Conservation (phyloP, 2,888 invertebrate species). For the Darwinula stevensoni region DNA sequence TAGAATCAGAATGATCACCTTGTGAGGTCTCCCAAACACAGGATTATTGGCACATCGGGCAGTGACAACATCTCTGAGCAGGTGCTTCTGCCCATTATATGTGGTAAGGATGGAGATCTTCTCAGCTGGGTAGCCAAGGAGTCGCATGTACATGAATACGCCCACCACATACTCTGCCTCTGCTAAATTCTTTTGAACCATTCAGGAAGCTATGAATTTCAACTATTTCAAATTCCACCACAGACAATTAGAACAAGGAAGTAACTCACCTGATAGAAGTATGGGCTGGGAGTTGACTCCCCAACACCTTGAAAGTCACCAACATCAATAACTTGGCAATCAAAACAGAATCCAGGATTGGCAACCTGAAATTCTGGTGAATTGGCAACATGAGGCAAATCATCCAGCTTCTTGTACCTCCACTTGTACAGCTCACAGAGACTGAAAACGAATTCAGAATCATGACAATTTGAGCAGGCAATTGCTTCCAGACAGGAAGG, state of each 20-base stretch:
- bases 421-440: slow-evolving; percentile 83
- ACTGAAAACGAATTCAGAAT: slow-evolving; percentile 18
- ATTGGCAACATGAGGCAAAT: slow-evolving; percentile 57
- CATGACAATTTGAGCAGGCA: slow-evolving; percentile 1
- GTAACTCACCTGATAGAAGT: slow-evolving; percentile 62
- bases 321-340: slow-evolving; percentile 87
- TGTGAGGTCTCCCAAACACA: slow-evolving; percentile 68
- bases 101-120: slow-evolving; percentile 93
- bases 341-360: slow-evolving; percentile 70
- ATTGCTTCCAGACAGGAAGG: neutral
- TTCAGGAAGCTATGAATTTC: neutral
- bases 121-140: slow-evolving; percentile 82
- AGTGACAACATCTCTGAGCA: slow-evolving; percentile 80
- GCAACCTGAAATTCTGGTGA: slow-evolving; percentile 58
- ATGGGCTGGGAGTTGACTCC: slow-evolving; percentile 89
- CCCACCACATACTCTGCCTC: slow-evolving; percentile 72
- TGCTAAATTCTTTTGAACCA: slow-evolving; percentile 22
- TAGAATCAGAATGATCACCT: slow-evolving; percentile 21
- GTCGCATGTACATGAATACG: slow-evolving; percentile 90
- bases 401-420: slow-evolving; percentile 84
- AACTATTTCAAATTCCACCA: no score
- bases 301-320: slow-evolving; percentile 87
- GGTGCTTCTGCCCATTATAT: slow-evolving; percentile 95
- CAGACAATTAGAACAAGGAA: slow-evolving; percentile 1
- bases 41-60: slow-evolving; percentile 72